Evolutionary conservation across 92 coral and sea anemone species (phyloP), one percentile per base, ranked within the genome.

Genomic region (Scolanthus callimorphus): DNA sequence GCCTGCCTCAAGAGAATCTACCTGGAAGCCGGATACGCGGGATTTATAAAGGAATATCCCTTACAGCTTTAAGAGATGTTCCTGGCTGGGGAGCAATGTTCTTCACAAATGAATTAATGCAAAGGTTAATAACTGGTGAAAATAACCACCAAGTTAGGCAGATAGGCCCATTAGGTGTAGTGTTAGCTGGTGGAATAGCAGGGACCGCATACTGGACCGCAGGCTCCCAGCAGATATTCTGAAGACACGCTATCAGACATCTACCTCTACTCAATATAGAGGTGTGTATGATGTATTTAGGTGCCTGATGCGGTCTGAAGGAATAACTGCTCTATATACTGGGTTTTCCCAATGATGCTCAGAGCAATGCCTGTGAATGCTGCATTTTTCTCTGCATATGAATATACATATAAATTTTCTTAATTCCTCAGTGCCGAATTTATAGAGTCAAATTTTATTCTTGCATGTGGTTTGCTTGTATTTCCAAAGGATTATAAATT

Each of bases 231-330:
- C 49, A 4, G 76, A 69, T 37, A 57, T 69, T 4, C 22, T 69
- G 1, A 69, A 69, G 37, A 55, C 76, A 1, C 66, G 76, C 17
- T 48, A 55, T 69, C 76, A 69, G 57, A 63, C 76, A 43, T 65
- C 59, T 27, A 17, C 51, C 10, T 25, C n/a, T 13, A 65, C 65
- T 10, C 37, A 25, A 23, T 69, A 69, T 39, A 24, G 49, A 17
- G 51, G 76, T 17, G 60, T 29, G 41, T 45, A 28, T 17, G 76
- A 69, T 57, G 59, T 62, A 29, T 28, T 54, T 20, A 25, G 46
- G 2, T 55, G 47, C 41, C 29, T 51, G 30, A 44, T 55, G 27
- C 54, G 46, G 4, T 44, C 26, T 12, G 76, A 57, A 49, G 76
- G 76, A 15, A 38, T 52, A 31, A 24, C 65, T 0, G 65, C 60